These are phyloP conservation scores for Tiliqua scincoides DNA, from an alignment of 2,113 vertebrate species.

Conservation along the genomic window DNA sequence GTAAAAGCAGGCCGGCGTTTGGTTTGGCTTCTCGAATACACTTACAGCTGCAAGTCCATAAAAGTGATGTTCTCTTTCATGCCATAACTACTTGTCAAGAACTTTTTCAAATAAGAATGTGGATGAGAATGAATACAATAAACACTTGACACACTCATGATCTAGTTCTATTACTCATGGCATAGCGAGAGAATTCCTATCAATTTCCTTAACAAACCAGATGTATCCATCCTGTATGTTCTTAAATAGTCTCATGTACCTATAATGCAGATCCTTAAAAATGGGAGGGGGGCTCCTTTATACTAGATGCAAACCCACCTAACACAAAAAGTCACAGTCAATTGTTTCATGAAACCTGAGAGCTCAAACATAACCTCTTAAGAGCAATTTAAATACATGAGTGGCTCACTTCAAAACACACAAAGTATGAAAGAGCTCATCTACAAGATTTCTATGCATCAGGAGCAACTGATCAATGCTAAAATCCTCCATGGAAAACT, in stretches of 20 bases:
- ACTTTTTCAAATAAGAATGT: neutral
- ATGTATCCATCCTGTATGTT: neutral
- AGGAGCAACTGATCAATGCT: neutral
- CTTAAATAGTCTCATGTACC: neutral
- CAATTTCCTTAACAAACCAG: neutral
- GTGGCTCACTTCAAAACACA: neutral
- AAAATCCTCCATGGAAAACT: constrained; percentile 40
- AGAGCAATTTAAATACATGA: neutral
- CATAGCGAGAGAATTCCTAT: neutral
- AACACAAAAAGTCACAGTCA: neutral
- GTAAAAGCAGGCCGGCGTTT: neutral
- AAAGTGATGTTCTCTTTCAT: neutral
- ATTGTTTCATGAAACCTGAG: neutral
- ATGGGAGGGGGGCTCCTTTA: neutral
- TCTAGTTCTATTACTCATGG: neutral
- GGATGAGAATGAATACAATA: neutral
- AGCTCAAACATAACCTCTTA: neutral
- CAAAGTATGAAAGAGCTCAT: neutral
- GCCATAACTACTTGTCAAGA: neutral
- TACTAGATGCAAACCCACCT: neutral
- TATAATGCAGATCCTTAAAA: neutral
- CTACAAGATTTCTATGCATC: neutral
- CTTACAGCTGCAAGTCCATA: neutral
- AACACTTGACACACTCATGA: neutral
- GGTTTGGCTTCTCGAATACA: neutral